Conservation (phyloP, 2,113 vertebrate genomes). For the Zosterops japonicus region DNA sequence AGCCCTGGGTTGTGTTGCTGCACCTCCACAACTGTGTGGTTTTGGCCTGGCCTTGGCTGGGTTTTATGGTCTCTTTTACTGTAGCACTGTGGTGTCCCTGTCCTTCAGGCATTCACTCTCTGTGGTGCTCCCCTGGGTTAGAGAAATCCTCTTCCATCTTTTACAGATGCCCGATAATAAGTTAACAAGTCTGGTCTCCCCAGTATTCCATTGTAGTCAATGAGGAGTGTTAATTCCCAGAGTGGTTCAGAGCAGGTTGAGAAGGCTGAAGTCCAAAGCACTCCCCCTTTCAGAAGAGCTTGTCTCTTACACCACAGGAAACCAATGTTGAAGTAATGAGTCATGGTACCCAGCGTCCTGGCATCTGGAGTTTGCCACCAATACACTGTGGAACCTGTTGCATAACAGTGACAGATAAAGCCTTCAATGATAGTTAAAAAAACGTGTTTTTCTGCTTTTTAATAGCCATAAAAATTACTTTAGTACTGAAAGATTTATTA, state of each 20-base stretch:
- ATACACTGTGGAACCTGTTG: background rate
- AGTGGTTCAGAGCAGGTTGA: background rate
- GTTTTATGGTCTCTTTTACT: background rate
- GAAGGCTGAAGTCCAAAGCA: background rate
- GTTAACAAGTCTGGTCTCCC: background rate
- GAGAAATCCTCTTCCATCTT: background rate
- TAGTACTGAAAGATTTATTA: background rate
- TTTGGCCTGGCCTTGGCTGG: background rate
- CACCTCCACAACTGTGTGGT: accelerated
- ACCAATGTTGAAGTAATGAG: background rate
- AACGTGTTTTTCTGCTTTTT: background rate
- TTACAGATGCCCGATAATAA: accelerated
- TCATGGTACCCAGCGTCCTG: background rate
- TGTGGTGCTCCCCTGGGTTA: background rate
- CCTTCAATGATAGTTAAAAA: background rate
- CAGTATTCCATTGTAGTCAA: background rate
- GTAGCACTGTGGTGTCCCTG: accelerated
- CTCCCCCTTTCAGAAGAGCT: background rate
- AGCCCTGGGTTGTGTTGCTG: background rate
- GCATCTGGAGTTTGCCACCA: background rate
- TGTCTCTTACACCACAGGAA: background rate
- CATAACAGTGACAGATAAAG: background rate
- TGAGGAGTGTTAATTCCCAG: background rate
- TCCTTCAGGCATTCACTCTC: background rate
- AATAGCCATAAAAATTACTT: background rate